Conservation (phyloP, 2,797 vertebrate species). For the Lepus townsendii region DNA sequence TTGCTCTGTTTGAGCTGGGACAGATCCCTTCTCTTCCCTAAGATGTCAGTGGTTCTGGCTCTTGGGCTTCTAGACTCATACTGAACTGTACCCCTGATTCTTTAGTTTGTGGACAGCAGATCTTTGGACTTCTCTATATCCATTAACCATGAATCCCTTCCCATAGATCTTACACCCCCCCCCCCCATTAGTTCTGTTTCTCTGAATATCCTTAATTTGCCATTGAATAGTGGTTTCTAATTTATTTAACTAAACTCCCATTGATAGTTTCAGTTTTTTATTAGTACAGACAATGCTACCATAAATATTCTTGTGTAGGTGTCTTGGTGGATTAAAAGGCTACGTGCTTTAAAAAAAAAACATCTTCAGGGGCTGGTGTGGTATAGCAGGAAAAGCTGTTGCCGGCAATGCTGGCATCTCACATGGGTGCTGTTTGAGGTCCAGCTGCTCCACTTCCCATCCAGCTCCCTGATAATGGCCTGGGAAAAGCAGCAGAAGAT, state of each 20-base stretch:
- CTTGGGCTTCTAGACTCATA: not conserved
- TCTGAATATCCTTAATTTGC: not conserved
- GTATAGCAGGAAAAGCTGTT: no score
- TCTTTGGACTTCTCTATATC: not conserved
- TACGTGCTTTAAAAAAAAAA: not conserved
- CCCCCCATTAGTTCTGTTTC: not conserved
- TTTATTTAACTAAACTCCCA: conserved; percentile 35
- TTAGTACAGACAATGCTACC: not conserved
- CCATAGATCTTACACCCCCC: not conserved
- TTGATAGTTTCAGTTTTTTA: not conserved
- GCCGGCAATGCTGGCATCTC: no score
- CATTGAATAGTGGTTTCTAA: not conserved
- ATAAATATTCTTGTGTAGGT: not conserved
- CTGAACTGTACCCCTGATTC: not conserved
- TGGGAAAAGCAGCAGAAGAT: no score
- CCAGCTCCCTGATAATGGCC: no score
- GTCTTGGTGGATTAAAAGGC: not conserved
- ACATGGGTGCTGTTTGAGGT: no score
- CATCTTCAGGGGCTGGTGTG: not conserved
- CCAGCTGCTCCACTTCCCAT: no score
- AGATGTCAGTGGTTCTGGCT: not conserved
- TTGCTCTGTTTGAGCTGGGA: not conserved
- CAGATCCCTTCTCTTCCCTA: not conserved
- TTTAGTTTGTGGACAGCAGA: not conserved
- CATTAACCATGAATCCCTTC: not conserved